A percentile compares a stretch with the other conserved stretches of the same genome.
These are phyloP conservation scores for Onthophagus taurus DNA, from an alignment of 1,140 invertebrate species.

Conservation along the genomic window DNA sequence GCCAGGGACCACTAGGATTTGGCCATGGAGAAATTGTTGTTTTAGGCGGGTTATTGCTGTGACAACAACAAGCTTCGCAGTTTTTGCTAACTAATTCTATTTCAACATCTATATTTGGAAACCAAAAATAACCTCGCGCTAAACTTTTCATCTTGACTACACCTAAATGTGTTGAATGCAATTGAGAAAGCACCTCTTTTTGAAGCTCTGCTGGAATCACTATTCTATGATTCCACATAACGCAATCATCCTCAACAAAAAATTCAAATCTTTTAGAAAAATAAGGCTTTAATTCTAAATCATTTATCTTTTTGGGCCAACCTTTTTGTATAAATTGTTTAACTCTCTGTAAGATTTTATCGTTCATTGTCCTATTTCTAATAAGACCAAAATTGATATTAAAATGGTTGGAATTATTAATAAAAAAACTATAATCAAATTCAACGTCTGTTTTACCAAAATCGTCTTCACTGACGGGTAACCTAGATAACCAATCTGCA, in stretches of 20 bases:
- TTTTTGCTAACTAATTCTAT: constrained; percentile 4
- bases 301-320: neutral
- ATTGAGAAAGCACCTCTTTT: constrained; percentile 20
- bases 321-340: neutral
- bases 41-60: constrained; percentile 2
- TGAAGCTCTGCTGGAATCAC: constrained; percentile 23
- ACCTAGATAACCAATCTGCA: neutral
- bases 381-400: constrained; percentile 1
- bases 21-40: constrained; percentile 2
- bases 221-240: constrained; percentile 27
- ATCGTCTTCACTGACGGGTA: neutral
- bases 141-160: constrained; percentile 10
- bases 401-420: constrained; percentile 5
- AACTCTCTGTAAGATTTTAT: constrained; percentile 5
- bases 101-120: constrained; percentile 11
- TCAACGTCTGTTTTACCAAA: too few relatives aligned
- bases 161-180: constrained; percentile 19
- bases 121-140: constrained; percentile 13
- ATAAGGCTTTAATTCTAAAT: neutral
- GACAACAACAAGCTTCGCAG: constrained; percentile 5
- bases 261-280: constrained; percentile 14
- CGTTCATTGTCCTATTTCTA: neutral
- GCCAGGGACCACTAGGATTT: neutral
- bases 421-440: constrained; percentile 1
- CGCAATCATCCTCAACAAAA: constrained; percentile 19